Evolutionary conservation across 2,888 invertebrate genomes (phyloP), one percentile per base, ranked within the genome.

Genomic region (Caenorhabditis uteleia): DNA sequence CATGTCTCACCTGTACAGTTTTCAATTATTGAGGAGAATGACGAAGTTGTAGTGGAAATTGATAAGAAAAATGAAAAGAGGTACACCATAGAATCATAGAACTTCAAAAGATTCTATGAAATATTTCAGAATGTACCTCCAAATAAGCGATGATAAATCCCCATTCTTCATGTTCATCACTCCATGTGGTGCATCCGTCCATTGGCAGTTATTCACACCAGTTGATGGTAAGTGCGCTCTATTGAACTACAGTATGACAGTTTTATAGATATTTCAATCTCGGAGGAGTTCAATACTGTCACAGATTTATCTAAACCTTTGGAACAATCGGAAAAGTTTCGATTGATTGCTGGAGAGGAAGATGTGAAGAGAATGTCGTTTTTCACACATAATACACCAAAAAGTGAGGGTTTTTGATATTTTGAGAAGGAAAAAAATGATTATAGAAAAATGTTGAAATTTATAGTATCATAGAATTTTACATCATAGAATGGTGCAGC

Each of bases 301-400:
- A 46, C 61, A 3, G 47, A 56, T 34, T 25, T 38, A 2, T 44
- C 53, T 1, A 40, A 34, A 10, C 16, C 45, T 5, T 20, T 62
- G 25, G 53, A 56, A 16, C 39, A 62, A 47, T 47, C 48, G 2
- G 57, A 62, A 5, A 48, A 54, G 26, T 64, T 64, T 29, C 33
- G 46, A 16, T 39, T 72, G 45, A 48, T 78, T 31, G 77, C 76
- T 38, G 78, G 78, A 25, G 77, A 79, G 43, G 71, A 60, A 27
- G 75, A 76, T 31, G 68, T 68, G 31, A 58, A 55, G 34, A 53
- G 78, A 55, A 78, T 79, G 77, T 53, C 56, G n/a, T 78, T 69
- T 57, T 78, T 70, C 53, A 45, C 69, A 6, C 59, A 66, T 23
- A 38, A 58, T 14, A 16, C 61, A 1, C 48, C 65, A n/a, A 54